Conservation (phyloP, 2,888 invertebrate species). For the Yponomeuta malinellus region DNA sequence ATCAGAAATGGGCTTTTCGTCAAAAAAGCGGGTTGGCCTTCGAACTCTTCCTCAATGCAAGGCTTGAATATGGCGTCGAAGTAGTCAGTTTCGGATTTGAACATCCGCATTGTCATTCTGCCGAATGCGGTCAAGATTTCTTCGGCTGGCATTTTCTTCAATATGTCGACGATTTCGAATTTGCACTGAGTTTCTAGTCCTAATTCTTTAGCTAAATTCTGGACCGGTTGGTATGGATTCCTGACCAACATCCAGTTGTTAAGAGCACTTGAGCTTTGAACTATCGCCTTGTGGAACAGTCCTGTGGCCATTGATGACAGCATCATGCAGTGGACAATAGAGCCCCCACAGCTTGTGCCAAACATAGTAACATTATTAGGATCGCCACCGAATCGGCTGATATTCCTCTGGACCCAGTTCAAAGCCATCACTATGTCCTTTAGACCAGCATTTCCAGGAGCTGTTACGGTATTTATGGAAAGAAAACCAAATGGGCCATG, state of each 20-base stretch:
- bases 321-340: conserved; percentile 63
- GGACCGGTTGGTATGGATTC: conserved; percentile 45
- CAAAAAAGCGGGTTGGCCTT: conserved; percentile 59
- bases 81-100: conserved; percentile 27
- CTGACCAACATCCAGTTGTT: conserved; percentile 56
- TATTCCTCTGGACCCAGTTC: conserved; percentile 63
- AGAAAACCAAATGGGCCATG: conserved; percentile 67
- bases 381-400: conserved; percentile 60
- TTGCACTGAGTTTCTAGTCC: conserved; percentile 40
- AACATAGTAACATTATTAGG: conserved; percentile 65
- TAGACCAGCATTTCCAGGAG: conserved; percentile 64
- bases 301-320: conserved; percentile 66
- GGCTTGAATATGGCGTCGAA: conserved; percentile 56
- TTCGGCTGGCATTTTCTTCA: conserved; percentile 36
- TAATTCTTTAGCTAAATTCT: conserved; percentile 45
- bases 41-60: conserved; percentile 59
- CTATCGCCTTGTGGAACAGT: conserved; percentile 63
- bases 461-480: conserved; percentile 54
- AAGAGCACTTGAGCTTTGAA: conserved; percentile 62
- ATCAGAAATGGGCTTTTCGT: conserved; percentile 53
- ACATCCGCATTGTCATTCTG: neutral
- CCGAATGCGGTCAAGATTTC: conserved; percentile 36
- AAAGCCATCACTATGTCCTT: conserved; percentile 64
- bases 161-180: conserved; percentile 50
- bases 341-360: conserved; percentile 64